phyloP scores from a whole-genome alignment of 2,888 invertebrate species.

The Pardosa pseudoannulata region DNA sequence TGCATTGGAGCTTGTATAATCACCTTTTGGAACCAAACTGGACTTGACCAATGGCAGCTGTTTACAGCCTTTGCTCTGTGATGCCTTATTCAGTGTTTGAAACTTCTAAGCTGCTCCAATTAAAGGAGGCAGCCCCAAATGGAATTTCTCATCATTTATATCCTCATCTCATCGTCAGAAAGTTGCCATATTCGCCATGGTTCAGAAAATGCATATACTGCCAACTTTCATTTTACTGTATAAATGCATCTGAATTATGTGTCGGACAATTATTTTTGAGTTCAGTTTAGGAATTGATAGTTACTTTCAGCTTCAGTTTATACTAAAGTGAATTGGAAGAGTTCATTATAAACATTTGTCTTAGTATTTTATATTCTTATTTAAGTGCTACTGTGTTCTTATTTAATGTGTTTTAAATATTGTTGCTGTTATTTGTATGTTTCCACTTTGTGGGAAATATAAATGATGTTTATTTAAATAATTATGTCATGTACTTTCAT shows the following conservation, averaged over 20 bases:
- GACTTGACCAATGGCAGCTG: constrained; percentile 44
- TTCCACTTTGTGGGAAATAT: no score
- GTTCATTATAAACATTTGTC: constrained; percentile 24
- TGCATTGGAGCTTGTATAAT: no score
- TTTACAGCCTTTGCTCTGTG: constrained; percentile 63
- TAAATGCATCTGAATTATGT: constrained; percentile 34
- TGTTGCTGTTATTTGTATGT: background rate
- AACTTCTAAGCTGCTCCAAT: constrained; percentile 21
- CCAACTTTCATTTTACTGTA: constrained; percentile 58
- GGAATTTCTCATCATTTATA: constrained; percentile 57
- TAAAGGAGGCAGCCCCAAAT: background rate
- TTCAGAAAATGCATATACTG: constrained; percentile 58
- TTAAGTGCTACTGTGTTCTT: constrained; percentile 4
- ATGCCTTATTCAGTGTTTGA: constrained; percentile 66
- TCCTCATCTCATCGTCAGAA: constrained; percentile 48
- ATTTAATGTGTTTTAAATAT: background rate
- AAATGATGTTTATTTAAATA: no score
- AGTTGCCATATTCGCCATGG: constrained; percentile 56
- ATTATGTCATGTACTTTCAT: no score
- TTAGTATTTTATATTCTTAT: constrained; percentile 12
- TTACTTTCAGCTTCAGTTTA: constrained; percentile 14
- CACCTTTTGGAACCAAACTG: background rate
- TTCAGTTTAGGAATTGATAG: background rate
- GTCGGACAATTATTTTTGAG: constrained; percentile 12
- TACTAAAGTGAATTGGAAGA: constrained; percentile 23